Evolutionary conservation across 2,113 vertebrate species (phyloP).

Genomic region (Ammodytes dubius): DNA sequence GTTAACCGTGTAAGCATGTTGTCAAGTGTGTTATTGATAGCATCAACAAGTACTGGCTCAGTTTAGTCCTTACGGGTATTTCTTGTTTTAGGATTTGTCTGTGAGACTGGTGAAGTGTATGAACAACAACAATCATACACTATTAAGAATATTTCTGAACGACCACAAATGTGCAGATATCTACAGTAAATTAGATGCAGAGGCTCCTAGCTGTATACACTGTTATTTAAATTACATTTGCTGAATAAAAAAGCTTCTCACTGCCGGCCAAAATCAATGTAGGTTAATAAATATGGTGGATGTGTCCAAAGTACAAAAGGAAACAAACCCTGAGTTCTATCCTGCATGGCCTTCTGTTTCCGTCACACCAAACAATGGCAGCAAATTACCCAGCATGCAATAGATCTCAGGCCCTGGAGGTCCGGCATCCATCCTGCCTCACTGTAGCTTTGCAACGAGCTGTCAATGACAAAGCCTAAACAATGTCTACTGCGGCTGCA

Average conservation of each 20-base stretch:
- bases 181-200: neutral
- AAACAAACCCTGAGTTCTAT: constrained; percentile 33
- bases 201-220: neutral
- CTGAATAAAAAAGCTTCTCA: constrained; percentile 6
- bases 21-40: neutral
- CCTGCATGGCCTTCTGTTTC: constrained; percentile 20
- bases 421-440: constrained; percentile 71
- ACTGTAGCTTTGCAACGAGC: constrained; percentile 59
- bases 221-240: constrained; percentile 16
- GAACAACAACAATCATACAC: too few species aligned
- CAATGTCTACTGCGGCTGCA: constrained; percentile 55
- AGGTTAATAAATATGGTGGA: constrained; percentile 27
- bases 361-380: constrained; percentile 40
- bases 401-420: constrained; percentile 41
- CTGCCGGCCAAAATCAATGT: neutral
- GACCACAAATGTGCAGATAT: neutral
- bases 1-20: neutral
- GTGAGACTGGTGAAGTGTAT: too few species aligned
- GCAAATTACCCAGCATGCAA: constrained; percentile 67
- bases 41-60: neutral
- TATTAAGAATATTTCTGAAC: too few species aligned
- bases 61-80: too few species aligned
- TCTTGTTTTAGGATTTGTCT: too few species aligned
- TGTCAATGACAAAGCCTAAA: constrained; percentile 64
- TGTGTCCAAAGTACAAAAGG: constrained; percentile 17